These are phyloP conservation scores for Rafetus swinhoei DNA, from an alignment of 2,113 vertebrate genomes.

Conservation along the genomic window DNA sequence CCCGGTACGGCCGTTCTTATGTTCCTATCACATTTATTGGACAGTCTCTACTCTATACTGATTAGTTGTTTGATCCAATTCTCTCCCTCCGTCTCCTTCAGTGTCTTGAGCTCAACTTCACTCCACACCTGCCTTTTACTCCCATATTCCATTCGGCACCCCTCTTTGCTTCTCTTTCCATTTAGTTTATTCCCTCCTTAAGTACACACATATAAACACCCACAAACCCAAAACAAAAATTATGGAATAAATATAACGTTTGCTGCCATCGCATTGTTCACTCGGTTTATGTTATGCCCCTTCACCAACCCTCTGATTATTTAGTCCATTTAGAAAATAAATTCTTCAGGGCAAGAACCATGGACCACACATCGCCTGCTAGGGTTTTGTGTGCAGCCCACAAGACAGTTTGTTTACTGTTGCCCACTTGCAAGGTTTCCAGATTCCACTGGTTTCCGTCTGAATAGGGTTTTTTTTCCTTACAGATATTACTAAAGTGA, in stretches of 20 bases:
- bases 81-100: not conserved
- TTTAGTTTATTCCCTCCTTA: not conserved
- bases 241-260: not conserved
- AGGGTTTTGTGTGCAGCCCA: too few species aligned
- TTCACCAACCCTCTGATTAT: not conserved
- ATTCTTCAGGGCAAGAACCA: not conserved
- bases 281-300: not conserved
- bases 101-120: not conserved
- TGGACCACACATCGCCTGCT: too few species aligned
- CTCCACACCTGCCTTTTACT: not conserved
- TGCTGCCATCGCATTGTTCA: not conserved
- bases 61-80: not conserved
- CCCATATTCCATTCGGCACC: not conserved
- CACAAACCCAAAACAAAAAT: not conserved
- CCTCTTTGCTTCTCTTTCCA: not conserved
- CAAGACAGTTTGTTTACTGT: too few species aligned
- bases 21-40: not conserved
- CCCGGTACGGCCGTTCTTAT: too few species aligned
- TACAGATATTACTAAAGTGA: too few species aligned
- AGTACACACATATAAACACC: not conserved
- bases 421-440: too few species aligned
- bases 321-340: not conserved
- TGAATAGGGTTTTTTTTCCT: too few species aligned
- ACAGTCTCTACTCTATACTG: not conserved
- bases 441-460: too few species aligned